phyloP scores from a whole-genome alignment of 1,140 invertebrate genomes.

The Halictus rubicundus region DNA sequence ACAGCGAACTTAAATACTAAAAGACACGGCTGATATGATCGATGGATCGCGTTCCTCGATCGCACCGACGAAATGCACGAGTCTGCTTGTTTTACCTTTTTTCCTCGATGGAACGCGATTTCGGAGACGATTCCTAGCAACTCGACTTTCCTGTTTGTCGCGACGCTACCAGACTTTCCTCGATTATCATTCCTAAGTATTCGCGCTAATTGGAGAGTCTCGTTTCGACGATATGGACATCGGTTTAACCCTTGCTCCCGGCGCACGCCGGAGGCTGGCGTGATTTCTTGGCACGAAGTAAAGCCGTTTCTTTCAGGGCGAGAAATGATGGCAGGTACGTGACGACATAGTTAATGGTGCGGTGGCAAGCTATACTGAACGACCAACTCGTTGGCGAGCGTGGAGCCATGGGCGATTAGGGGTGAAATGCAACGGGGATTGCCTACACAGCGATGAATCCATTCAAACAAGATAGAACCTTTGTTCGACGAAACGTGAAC shows the following conservation, averaged over 20 bases:
- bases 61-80: neutral
- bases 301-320: neutral
- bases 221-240: neutral
- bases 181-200: neutral
- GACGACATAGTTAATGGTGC: neutral
- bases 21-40: neutral
- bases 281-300: slow-evolving; percentile 27
- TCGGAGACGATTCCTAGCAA: too few relatives aligned
- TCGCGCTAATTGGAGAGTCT: neutral
- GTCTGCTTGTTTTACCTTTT: too few relatives aligned
- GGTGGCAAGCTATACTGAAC: slow-evolving; percentile 10
- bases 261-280: neutral
- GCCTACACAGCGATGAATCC: slow-evolving; percentile 35
- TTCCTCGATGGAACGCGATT: too few relatives aligned
- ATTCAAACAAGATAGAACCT: neutral
- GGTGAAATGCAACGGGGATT: neutral
- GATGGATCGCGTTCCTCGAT: slow-evolving; percentile 4
- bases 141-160: too few relatives aligned
- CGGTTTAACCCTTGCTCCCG: slow-evolving; percentile 4
- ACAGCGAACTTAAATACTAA: neutral
- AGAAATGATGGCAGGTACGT: slow-evolving; percentile 13
- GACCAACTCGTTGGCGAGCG: neutral
- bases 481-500: neutral
- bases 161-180: neutral
- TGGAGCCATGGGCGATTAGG: neutral